These are phyloP conservation scores for Euplagia quadripunctaria DNA, from an alignment of 2,888 invertebrate genomes.

Conservation along the genomic window DNA sequence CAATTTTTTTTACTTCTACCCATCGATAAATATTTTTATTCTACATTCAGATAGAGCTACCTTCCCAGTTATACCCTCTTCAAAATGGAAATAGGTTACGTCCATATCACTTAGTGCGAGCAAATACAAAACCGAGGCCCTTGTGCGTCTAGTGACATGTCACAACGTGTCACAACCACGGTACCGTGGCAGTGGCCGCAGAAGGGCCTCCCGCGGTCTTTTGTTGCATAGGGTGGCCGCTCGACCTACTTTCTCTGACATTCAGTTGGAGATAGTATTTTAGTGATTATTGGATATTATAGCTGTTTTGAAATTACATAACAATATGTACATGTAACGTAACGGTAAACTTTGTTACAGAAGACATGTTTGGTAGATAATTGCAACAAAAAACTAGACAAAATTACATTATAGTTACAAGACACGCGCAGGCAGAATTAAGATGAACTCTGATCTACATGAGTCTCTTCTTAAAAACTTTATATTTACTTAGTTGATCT, in stretches of 20 bases:
- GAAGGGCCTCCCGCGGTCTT: constrained; percentile 37
- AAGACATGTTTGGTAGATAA: background rate
- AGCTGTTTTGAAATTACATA: too few relatives aligned
- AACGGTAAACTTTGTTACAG: background rate
- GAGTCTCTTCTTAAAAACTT: too few relatives aligned
- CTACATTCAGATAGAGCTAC: background rate
- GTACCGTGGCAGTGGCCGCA: constrained; percentile 24
- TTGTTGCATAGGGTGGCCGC: constrained; percentile 28
- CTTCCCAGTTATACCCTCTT: background rate
- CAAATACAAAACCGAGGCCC: constrained; percentile 10
- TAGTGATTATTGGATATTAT: background rate
- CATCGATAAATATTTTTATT: background rate
- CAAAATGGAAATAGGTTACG: constrained; percentile 8
- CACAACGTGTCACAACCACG: constrained; percentile 34
- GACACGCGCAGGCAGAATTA: too few relatives aligned
- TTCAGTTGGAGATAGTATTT: constrained; percentile 32
- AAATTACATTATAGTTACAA: too few relatives aligned
- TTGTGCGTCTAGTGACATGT: constrained; percentile 25
- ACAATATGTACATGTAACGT: background rate
- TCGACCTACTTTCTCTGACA: constrained; percentile 49
- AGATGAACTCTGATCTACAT: background rate
- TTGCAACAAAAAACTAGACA: too few relatives aligned
- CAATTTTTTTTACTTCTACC: background rate
- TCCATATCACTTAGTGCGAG: constrained; percentile 9
- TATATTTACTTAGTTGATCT: too few relatives aligned